Conservation (phyloP, 2,797 vertebrate species). For the Anomalospiza imberbis region DNA sequence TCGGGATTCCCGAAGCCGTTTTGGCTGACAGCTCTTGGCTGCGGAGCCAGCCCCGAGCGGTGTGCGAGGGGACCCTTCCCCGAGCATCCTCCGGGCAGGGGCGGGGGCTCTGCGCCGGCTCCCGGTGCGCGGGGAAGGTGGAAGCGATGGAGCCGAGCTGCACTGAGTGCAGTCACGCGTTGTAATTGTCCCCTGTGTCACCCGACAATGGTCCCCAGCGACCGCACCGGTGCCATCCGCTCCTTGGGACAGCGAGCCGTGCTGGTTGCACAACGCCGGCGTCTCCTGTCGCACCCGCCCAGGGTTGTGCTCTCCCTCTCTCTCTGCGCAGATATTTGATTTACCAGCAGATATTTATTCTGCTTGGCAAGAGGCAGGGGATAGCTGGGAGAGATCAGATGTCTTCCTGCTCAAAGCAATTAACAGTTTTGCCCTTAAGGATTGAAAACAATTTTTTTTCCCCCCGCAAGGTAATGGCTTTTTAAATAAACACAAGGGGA, state of each 20-base stretch:
- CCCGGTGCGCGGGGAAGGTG: neutral
- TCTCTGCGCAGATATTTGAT: conserved; percentile 5
- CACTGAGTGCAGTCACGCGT: neutral
- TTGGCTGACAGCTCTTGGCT: neutral
- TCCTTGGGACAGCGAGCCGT: neutral
- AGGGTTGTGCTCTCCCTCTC: neutral
- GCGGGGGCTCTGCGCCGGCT: neutral
- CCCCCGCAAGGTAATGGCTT: neutral
- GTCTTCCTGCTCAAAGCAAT: neutral
- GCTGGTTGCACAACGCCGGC: neutral
- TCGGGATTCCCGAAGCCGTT: neutral
- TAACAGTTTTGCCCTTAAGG: conserved; percentile 34
- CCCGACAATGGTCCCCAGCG: neutral
- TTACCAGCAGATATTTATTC: neutral
- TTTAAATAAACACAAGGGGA: neutral
- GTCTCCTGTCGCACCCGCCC: neutral
- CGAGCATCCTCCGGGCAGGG: neutral
- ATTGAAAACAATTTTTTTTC: neutral
- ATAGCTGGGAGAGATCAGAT: neutral
- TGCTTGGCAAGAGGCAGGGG: neutral
- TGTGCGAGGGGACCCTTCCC: neutral
- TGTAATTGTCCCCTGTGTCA: conserved; percentile 32
- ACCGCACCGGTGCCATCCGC: neutral
- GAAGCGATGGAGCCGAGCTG: neutral
- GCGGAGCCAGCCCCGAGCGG: neutral